Conservation (phyloP, 2,113 vertebrate genomes). For the Sceloporus tristichus region DNA sequence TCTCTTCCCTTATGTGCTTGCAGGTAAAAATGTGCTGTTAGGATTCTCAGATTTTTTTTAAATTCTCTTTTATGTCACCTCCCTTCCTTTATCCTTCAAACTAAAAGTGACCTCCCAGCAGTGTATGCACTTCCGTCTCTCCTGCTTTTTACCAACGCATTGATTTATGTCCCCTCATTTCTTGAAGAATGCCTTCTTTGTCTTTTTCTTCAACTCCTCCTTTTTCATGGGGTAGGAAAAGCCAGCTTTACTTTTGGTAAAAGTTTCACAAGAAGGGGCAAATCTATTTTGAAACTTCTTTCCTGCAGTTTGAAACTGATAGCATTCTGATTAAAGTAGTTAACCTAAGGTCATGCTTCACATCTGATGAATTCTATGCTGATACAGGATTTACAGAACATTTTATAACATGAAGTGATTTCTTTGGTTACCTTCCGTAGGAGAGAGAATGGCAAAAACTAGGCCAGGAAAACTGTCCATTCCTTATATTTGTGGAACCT, state of each 20-base stretch:
- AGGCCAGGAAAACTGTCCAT: background rate
- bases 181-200: background rate
- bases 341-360: background rate
- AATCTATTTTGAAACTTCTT: background rate
- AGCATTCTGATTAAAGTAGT: slow-evolving; percentile 4
- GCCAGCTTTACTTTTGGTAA: background rate
- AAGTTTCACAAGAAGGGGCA: background rate
- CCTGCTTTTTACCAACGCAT: background rate
- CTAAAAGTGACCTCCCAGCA: slow-evolving; percentile 13
- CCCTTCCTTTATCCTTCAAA: slow-evolving; percentile 3
- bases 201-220: background rate
- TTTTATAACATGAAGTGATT: background rate
- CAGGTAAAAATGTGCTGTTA: background rate
- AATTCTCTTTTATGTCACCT: background rate
- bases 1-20: background rate
- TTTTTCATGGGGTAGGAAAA: background rate
- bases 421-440: background rate
- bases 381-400: background rate
- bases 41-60: background rate
- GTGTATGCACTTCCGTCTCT: background rate
- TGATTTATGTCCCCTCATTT: background rate
- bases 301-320: background rate
- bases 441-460: background rate
- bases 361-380: background rate
- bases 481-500: background rate